A percentile compares a stretch with the other conserved stretches of the same genome.
Evolutionary conservation across 2,797 vertebrate genomes (phyloP).

Genomic region (Odontamblyopus lacepedii): DNA sequence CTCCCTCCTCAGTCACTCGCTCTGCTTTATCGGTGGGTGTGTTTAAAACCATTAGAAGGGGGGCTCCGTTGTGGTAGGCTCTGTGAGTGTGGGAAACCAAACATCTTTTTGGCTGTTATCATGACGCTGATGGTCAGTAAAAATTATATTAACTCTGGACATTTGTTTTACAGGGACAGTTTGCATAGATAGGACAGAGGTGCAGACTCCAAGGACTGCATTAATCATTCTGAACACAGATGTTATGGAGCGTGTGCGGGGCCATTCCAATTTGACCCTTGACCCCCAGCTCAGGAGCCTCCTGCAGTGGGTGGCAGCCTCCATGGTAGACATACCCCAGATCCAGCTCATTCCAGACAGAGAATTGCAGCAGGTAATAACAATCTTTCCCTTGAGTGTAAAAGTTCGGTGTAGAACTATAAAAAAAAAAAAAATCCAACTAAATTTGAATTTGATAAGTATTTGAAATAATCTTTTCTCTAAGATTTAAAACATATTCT

Average conservation of each 20-base stretch:
- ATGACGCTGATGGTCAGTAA: neutral
- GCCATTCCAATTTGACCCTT: constrained; percentile 74
- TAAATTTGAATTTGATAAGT: no score
- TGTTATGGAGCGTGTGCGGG: constrained; percentile 70
- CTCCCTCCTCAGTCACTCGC: constrained; percentile 38
- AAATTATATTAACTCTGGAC: neutral
- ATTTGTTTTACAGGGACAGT: constrained; percentile 73
- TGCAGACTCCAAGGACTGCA: constrained; percentile 66
- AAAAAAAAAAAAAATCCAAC: no score
- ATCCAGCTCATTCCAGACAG: constrained; percentile 82
- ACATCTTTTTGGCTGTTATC: neutral
- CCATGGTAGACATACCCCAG: constrained; percentile 83
- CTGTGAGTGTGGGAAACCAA: constrained; percentile 54
- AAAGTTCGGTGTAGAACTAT: neutral
- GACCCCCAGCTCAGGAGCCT: constrained; percentile 86
- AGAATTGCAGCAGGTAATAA: constrained; percentile 86
- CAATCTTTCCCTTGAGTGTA: neutral
- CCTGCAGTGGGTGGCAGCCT: constrained; percentile 93
- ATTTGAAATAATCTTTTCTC: neutral
- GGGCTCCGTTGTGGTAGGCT: constrained; percentile 31
- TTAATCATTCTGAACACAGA: constrained; percentile 84
- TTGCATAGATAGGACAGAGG: constrained; percentile 70
- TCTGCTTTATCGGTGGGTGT: constrained; percentile 22
- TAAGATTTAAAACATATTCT: no score
- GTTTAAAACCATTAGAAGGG: constrained; percentile 30